Evolutionary conservation across 2,888 invertebrate species (phyloP).

Genomic region (Clusia tigrina): DNA sequence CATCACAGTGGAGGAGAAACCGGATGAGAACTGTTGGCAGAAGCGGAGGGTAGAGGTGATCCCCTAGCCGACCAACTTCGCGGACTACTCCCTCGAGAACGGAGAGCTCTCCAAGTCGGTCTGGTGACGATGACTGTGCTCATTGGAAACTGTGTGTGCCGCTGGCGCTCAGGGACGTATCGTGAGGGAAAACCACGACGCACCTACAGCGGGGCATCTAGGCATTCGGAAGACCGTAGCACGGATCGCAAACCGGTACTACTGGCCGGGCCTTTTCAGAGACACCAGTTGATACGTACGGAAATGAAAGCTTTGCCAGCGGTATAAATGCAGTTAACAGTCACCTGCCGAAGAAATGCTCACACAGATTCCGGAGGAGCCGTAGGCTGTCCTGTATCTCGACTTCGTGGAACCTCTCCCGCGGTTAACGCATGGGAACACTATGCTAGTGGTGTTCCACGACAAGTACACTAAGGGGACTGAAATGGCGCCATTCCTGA

Average conservation of each 20-base stretch:
- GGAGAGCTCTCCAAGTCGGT: too few species aligned
- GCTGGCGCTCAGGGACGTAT: neutral
- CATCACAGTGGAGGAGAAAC: too few species aligned
- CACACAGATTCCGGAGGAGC: conserved; percentile 6
- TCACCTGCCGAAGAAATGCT: too few species aligned
- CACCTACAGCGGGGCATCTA: conserved; percentile 12
- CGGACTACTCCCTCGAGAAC: too few species aligned
- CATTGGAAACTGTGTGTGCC: conserved; percentile 14
- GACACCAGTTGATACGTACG: conserved; percentile 15
- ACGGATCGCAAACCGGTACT: conserved; percentile 14
- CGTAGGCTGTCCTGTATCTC: neutral
- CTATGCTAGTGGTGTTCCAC: neutral
- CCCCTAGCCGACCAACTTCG: too few species aligned
- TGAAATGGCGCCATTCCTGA: neutral
- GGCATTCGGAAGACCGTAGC: conserved; percentile 20
- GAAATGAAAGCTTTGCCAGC: conserved; percentile 9
- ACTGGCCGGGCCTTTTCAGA: conserved; percentile 20
- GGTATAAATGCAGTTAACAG: neutral
- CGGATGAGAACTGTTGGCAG: too few species aligned
- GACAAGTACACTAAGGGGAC: conserved; percentile 12
- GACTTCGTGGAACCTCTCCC: conserved; percentile 9
- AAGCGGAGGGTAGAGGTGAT: too few species aligned
- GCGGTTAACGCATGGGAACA: conserved; percentile 13
- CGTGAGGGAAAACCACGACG: conserved; percentile 7
- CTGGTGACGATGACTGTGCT: neutral